Conservation (phyloP, 1,140 invertebrate species). For the Eumaeus atala region DNA sequence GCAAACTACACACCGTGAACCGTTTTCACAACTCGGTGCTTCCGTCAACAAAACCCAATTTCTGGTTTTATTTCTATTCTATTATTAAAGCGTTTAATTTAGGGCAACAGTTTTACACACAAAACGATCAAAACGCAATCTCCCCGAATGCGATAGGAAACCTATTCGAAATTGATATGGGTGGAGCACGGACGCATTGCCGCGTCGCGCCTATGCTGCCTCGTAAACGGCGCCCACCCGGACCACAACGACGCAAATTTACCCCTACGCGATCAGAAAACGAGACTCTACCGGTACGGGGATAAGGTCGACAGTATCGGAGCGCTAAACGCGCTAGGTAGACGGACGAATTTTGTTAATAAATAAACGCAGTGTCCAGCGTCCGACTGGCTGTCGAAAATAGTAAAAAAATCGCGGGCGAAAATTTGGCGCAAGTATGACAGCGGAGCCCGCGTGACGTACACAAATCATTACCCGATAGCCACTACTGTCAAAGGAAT, state of each 20-base stretch:
- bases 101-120: constrained; percentile 70
- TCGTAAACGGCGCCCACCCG: constrained; percentile 58
- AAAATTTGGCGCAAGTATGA: constrained; percentile 72
- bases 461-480: constrained; percentile 70
- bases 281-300: constrained; percentile 30
- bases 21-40: constrained; percentile 38
- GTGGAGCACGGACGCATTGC: constrained; percentile 58
- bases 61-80: constrained; percentile 67
- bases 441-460: constrained; percentile 52
- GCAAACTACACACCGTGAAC: constrained; percentile 30
- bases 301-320: constrained; percentile 25
- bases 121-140: constrained; percentile 73
- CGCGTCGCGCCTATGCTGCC: constrained; percentile 61
- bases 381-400: constrained; percentile 49
- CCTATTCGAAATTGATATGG: constrained; percentile 74
- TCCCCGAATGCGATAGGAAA: constrained; percentile 67
- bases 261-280: constrained; percentile 21
- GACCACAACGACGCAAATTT: constrained; percentile 37
- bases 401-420: constrained; percentile 53
- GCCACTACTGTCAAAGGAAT: constrained; percentile 66
- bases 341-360: constrained; percentile 71
- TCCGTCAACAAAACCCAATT: constrained; percentile 48
- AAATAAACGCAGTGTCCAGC: constrained; percentile 66
- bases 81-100: constrained; percentile 73
- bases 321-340: constrained; percentile 48